phyloP scores from a whole-genome alignment of 1,140 invertebrate genomes.

The Lordiphosa collinella region DNA sequence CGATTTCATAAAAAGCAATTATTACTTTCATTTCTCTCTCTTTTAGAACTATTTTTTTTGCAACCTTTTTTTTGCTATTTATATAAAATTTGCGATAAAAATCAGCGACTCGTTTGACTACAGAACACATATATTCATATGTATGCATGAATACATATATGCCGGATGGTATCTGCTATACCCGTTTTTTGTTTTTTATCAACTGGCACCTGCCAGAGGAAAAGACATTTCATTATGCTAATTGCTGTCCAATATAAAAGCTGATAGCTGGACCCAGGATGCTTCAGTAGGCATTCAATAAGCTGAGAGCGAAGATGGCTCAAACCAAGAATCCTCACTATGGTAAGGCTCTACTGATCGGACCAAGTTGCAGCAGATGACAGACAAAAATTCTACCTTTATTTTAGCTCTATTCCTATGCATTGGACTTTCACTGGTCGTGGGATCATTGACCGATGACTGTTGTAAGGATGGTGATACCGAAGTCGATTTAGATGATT shows the following conservation, averaged over 20 bases:
- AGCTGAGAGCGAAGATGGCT: constrained; percentile 38
- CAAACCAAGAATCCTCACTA: constrained; percentile 10
- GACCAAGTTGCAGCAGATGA: neutral
- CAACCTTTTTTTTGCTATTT: constrained; percentile 5
- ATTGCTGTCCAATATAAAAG: constrained; percentile 64
- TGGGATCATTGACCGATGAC: constrained; percentile 22
- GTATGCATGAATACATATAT: neutral
- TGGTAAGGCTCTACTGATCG: constrained; percentile 26
- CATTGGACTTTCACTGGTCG: constrained; percentile 21
- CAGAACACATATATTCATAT: constrained; percentile 5
- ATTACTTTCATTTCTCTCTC: too few relatives aligned
- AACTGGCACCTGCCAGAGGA: constrained; percentile 19
- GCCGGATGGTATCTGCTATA: constrained; percentile 30
- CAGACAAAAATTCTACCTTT: neutral
- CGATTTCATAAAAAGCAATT: too few relatives aligned
- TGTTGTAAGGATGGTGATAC: constrained; percentile 47
- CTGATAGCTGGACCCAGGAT: constrained; percentile 4
- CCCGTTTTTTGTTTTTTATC: constrained; percentile 38
- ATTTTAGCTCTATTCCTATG: constrained; percentile 19
- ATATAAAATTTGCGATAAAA: constrained; percentile 13
- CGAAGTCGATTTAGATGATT: constrained; percentile 33
- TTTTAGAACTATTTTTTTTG: neutral
- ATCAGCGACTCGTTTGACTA: constrained; percentile 25
- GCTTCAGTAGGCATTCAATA: constrained; percentile 32
- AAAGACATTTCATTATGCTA: constrained; percentile 58